Evolutionary conservation across 2,797 vertebrate species (phyloP).

Genomic region (Anguilla megastoma): DNA sequence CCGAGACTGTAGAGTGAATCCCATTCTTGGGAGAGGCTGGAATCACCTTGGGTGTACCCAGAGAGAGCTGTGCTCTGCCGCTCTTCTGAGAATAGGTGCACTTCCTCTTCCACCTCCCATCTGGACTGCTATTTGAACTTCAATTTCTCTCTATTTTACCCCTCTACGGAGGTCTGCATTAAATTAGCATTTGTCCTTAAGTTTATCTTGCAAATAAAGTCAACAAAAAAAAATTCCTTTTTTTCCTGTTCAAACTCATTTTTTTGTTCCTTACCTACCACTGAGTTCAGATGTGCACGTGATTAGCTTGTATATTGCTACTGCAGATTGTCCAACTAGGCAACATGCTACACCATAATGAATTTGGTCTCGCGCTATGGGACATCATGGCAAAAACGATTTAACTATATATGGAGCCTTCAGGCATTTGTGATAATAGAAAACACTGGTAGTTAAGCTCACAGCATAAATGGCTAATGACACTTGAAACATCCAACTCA

Average conservation of each 20-base stretch:
- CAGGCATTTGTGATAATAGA: not conserved
- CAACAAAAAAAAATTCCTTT: too few relatives aligned
- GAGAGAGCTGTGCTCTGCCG: not conserved
- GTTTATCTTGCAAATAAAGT: not conserved
- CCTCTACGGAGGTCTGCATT: not conserved
- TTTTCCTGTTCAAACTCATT: not conserved
- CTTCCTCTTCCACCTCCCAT: not conserved
- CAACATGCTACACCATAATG: not conserved
- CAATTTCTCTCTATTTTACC: not conserved
- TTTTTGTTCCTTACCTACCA: not conserved
- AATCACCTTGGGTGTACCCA: slow-evolving; percentile 24
- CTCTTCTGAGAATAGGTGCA: not conserved
- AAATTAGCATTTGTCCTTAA: not conserved
- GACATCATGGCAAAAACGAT: not conserved
- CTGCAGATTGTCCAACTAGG: not conserved
- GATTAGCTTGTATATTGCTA: not conserved
- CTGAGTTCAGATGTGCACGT: not conserved
- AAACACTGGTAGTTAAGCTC: not conserved
- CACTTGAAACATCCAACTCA: not conserved
- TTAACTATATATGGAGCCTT: not conserved
- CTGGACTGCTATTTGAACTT: not conserved
- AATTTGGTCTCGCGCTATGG: not conserved
- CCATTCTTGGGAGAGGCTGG: slow-evolving; percentile 4
- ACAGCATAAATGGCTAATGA: not conserved
- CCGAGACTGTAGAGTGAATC: slow-evolving; percentile 25